These are phyloP conservation scores for Recurvirostra avosetta DNA, from an alignment of 2,113 vertebrate species.

Conservation along the genomic window DNA sequence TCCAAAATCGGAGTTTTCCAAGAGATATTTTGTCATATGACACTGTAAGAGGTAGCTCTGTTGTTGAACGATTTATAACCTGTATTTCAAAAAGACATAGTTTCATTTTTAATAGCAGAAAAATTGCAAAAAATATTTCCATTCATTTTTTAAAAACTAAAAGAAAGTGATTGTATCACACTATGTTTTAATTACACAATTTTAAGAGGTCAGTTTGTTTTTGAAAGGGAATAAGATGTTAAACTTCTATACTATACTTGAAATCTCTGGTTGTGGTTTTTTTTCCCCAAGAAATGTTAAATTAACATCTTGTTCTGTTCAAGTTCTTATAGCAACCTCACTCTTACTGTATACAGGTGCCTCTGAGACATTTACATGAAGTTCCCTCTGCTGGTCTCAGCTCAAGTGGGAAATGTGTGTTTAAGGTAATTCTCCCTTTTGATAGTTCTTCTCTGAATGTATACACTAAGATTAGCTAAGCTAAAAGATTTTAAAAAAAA, in stretches of 20 bases:
- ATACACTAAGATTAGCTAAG: background rate
- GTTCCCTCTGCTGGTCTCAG: background rate
- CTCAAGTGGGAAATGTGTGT: background rate
- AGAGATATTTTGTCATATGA: constrained; percentile 93
- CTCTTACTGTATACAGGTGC: background rate
- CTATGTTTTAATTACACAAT: background rate
- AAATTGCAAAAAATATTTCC: background rate
- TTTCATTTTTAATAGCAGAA: background rate
- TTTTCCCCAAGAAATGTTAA: background rate
- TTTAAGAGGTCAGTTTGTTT: background rate
- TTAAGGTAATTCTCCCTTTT: background rate
- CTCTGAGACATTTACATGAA: background rate
- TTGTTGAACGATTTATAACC: constrained; percentile 90
- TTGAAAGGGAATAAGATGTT: background rate
- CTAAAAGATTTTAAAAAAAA: background rate
- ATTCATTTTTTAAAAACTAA: background rate
- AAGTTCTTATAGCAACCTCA: background rate
- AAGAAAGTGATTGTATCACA: background rate
- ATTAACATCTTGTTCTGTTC: background rate
- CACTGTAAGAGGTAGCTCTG: constrained; percentile 89
- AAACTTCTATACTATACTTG: background rate
- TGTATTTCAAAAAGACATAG: constrained; percentile 53
- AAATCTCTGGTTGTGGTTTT: background rate
- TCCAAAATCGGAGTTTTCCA: constrained; percentile 94
- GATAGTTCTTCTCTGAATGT: background rate